These are phyloP conservation scores for Xestia xanthographa DNA, from an alignment of 2,888 invertebrate species.

Conservation along the genomic window DNA sequence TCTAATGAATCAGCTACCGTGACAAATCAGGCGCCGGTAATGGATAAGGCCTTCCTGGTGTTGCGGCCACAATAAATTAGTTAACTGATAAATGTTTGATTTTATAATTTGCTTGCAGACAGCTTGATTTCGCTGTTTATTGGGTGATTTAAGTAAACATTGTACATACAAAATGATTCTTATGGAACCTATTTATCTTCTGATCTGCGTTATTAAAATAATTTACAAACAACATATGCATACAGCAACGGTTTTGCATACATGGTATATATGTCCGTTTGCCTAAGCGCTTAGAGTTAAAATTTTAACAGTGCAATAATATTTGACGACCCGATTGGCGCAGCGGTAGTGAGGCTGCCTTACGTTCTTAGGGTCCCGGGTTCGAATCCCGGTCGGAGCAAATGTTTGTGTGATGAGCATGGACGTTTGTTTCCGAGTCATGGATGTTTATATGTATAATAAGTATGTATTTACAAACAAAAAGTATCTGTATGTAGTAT, in stretches of 20 bases:
- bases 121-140: constrained; percentile 28
- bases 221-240: neutral
- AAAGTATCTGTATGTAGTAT: no score
- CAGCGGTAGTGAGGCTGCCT: no score
- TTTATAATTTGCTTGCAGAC: constrained; percentile 60
- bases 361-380: no score
- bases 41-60: constrained; percentile 84
- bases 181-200: neutral
- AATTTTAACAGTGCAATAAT: neutral
- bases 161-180: neutral
- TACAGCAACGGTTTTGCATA: neutral
- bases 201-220: neutral
- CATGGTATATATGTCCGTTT: neutral
- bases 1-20: constrained; percentile 88
- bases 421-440: no score
- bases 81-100: constrained; percentile 76
- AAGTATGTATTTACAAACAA: no score
- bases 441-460: no score
- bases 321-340: no score
- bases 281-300: neutral
- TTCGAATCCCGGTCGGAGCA: no score
- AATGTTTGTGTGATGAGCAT: no score
- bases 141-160: neutral
- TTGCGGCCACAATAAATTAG: constrained; percentile 82
- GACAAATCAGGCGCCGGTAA: constrained; percentile 86